Percentiles rank a stretch among this genome's conserved stretches.
These are phyloP conservation scores for Molossus molossus DNA, from an alignment of 2,797 vertebrate genomes.

Conservation along the genomic window DNA sequence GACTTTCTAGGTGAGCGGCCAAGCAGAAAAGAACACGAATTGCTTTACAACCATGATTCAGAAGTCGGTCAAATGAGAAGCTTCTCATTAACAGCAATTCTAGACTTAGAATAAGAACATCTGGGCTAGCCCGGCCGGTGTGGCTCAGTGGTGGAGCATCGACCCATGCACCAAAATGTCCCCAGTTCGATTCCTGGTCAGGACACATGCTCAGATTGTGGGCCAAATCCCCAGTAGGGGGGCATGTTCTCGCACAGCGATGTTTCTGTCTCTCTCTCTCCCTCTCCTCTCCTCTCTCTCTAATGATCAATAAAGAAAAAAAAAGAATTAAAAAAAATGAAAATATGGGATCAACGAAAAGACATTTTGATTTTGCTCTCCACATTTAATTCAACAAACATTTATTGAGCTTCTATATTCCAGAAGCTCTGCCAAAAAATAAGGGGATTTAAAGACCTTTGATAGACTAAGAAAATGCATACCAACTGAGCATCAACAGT, in stretches of 20 bases:
- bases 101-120: neutral
- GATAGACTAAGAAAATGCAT: neutral
- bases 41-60: neutral
- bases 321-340: too few relatives aligned
- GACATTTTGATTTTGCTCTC: neutral
- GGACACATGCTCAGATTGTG: too few relatives aligned
- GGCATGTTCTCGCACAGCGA: too few relatives aligned
- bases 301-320: too few relatives aligned
- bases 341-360: neutral
- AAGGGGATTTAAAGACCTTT: neutral
- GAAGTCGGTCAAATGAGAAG: neutral
- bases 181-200: too few relatives aligned
- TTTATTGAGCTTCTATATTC: neutral
- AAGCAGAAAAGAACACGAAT: neutral
- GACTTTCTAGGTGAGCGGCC: neutral
- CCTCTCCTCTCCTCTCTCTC: too few relatives aligned
- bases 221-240: too few relatives aligned
- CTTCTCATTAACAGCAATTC: neutral
- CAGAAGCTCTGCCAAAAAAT: neutral
- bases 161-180: too few relatives aligned
- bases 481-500: neutral
- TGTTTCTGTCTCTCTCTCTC: too few relatives aligned
- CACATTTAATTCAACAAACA: neutral
- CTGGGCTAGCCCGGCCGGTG: neutral
- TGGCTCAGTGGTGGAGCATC: too few relatives aligned